Conservation (phyloP, 2,888 invertebrate genomes). For the Griposia aprilina region DNA sequence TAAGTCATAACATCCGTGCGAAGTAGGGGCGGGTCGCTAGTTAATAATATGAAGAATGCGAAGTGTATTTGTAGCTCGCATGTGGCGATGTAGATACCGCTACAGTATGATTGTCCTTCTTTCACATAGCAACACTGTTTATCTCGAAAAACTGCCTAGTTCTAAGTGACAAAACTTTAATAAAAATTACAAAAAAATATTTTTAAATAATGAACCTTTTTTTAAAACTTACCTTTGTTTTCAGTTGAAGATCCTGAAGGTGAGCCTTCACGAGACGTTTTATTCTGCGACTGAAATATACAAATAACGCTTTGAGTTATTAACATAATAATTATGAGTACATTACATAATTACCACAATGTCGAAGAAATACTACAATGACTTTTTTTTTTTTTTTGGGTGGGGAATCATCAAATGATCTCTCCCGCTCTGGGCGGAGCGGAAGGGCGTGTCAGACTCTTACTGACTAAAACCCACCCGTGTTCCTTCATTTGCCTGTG, state of each 20-base stretch:
- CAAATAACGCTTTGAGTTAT: slow-evolving; percentile 1
- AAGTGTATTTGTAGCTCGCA: neutral
- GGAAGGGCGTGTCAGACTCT: too few species aligned
- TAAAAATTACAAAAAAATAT: neutral
- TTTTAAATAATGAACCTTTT: neutral
- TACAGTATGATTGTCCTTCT: neutral
- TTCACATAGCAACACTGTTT: neutral
- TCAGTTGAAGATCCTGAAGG: slow-evolving; percentile 86
- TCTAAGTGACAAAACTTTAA: neutral
- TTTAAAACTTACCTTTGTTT: slow-evolving; percentile 78
- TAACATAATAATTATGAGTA: neutral
- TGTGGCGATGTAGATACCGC: too few species aligned
- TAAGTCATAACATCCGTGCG: neutral
- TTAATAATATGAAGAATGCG: neutral
- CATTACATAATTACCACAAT: neutral
- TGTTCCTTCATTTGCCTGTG: too few species aligned
- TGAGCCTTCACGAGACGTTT: slow-evolving; percentile 86
- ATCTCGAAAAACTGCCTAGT: neutral
- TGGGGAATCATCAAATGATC: too few species aligned
- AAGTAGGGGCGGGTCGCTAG: neutral
- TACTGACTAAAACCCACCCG: too few species aligned
- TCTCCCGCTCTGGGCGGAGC: too few species aligned
- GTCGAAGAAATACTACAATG: neutral
- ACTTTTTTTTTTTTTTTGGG: too few species aligned
- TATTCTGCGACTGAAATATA: slow-evolving; percentile 78